phyloP scores from a whole-genome alignment of 2,888 invertebrate genomes.

The Hypomecis atomaria region DNA sequence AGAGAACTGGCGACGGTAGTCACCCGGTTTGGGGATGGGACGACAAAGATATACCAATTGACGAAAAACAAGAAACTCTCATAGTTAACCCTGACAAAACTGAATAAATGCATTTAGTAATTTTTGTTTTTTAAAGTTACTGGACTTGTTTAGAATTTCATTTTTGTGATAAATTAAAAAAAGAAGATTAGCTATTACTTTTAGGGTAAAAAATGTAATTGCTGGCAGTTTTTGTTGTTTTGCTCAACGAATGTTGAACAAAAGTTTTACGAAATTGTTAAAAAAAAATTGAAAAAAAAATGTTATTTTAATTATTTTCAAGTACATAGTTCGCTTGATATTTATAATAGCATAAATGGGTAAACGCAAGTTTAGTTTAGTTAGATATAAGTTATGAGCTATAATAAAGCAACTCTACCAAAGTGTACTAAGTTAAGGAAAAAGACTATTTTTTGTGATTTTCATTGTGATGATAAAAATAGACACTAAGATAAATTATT shows the following conservation, averaged over 20 bases:
- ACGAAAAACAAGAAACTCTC: conserved; percentile 53
- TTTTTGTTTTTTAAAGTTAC: not conserved
- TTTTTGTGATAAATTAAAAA: no score
- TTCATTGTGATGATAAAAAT: conserved; percentile 35
- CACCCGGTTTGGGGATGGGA: conserved; percentile 91
- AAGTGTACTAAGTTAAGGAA: conserved; percentile 17
- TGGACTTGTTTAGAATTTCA: no score
- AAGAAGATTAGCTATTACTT: no score
- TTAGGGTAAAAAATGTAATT: no score
- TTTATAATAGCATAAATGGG: no score
- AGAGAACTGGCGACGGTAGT: conserved; percentile 90
- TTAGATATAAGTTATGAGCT: not conserved
- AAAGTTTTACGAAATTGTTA: no score
- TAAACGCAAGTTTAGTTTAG: not conserved
- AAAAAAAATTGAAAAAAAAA: no score
- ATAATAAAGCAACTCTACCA: conserved; percentile 5
- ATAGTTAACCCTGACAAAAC: conserved; percentile 57
- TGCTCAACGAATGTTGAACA: no score
- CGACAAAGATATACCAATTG: conserved; percentile 77
- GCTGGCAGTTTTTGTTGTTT: no score
- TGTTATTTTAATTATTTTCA: no score
- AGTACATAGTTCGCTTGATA: no score
- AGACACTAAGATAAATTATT: conserved; percentile 29
- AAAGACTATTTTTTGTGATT: conserved; percentile 35
- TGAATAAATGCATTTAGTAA: conserved; percentile 45